Percentiles rank a stretch among this genome's conserved stretches.
Evolutionary conservation across 2,888 invertebrate genomes (phyloP).

Genomic region (Acrobeloides nanus): DNA sequence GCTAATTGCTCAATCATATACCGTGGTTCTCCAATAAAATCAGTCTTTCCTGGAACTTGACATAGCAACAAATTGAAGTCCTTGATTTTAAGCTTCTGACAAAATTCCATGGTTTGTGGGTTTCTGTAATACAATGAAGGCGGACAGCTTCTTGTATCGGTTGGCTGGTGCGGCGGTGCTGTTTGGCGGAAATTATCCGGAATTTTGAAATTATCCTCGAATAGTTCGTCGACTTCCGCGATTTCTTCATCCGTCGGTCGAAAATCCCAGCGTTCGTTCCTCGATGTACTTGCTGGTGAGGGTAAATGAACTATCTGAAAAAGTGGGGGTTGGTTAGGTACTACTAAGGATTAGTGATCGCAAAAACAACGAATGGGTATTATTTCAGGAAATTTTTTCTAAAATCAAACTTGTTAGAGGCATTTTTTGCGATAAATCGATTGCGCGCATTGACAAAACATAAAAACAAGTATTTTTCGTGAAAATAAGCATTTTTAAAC

Average conservation of each 20-base stretch:
- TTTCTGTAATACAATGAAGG: conserved; percentile 39
- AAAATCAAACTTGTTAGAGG: no score
- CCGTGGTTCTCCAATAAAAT: conserved; percentile 18
- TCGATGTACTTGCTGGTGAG: no score
- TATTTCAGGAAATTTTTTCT: no score
- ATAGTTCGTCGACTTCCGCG: conserved; percentile 62
- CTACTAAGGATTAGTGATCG: no score
- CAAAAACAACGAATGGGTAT: no score
- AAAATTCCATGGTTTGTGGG: conserved; percentile 44
- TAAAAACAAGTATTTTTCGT: no score
- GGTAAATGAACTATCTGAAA: no score
- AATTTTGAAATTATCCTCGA: conserved; percentile 66
- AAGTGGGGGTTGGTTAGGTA: no score
- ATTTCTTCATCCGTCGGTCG: conserved; percentile 55
- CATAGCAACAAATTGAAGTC: conserved; percentile 41
- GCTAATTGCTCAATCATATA: neutral
- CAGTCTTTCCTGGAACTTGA: conserved; percentile 2
- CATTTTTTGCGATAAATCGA: no score
- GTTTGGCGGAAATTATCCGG: conserved; percentile 74
- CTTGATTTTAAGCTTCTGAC: conserved; percentile 37
- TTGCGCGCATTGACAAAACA: no score
- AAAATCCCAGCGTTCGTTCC: conserved; percentile 26
- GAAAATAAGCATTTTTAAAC: no score
- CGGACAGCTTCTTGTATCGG: no score
- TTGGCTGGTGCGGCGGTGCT: conserved; percentile 63